Evolutionary conservation across 2,113 vertebrate genomes (phyloP).

Genomic region (Tragulus kanchil): DNA sequence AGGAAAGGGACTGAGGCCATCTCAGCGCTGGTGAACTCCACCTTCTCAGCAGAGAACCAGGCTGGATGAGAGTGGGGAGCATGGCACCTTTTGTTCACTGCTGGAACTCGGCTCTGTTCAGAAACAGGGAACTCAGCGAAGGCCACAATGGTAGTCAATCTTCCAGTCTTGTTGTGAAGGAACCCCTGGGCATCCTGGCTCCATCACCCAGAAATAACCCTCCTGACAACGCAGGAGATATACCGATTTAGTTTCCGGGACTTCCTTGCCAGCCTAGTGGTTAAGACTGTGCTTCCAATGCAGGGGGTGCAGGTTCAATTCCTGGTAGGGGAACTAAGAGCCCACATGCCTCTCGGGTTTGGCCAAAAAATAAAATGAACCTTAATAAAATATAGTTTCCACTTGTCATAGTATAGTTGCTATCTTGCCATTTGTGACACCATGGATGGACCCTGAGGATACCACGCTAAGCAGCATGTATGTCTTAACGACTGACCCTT

Average conservation of each 20-base stretch:
- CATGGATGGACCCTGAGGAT: not conserved
- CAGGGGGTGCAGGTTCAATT: not conserved
- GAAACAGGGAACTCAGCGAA: not conserved
- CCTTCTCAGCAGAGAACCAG: not conserved
- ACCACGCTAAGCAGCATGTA: not conserved
- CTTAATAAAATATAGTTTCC: not conserved
- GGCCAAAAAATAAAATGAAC: not conserved
- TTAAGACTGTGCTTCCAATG: not conserved
- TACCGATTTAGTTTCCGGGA: not conserved
- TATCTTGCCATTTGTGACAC: not conserved
- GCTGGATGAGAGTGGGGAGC: not conserved
- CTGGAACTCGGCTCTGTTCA: not conserved
- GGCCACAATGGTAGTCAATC: not conserved
- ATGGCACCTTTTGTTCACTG: not conserved
- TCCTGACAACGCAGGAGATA: too few species aligned
- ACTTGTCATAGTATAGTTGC: not conserved
- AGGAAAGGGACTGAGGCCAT: not conserved
- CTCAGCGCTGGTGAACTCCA: not conserved
- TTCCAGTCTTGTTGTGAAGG: not conserved
- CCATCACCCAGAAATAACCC: not conserved
- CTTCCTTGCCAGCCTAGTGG: not conserved
- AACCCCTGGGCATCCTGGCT: not conserved
- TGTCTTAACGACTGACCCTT: constrained; percentile 2
- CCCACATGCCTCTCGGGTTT: not conserved
- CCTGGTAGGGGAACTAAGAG: not conserved